Conservation (phyloP, 30 jellyfish, hydroid and myxozoan species). For the Cassiopea andromeda region DNA sequence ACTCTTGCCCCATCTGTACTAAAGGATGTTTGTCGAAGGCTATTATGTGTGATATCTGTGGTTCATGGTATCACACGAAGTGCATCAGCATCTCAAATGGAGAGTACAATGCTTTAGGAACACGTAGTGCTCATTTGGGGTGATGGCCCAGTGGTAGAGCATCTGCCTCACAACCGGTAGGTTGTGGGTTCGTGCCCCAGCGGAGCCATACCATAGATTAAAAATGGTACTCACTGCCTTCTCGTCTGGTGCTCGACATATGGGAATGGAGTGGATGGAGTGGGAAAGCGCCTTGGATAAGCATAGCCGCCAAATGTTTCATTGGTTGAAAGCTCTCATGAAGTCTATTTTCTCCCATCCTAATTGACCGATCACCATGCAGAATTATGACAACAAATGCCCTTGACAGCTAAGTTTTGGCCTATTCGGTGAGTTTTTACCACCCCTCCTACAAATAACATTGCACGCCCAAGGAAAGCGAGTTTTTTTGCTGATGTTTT, state of each 20-base stretch:
- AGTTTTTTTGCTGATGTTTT: slow-evolving; percentile 10
- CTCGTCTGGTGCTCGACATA: too few relatives aligned
- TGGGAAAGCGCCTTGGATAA: too few relatives aligned
- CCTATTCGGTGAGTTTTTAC: slow-evolving; percentile 7
- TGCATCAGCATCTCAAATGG: neutral
- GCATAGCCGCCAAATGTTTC: neutral
- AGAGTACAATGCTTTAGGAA: neutral
- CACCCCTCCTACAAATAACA: slow-evolving; percentile 2
- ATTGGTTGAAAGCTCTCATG: slow-evolving; percentile 23
- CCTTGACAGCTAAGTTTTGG: slow-evolving; percentile 10
- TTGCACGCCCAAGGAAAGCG: slow-evolving; percentile 17
- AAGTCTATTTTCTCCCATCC: slow-evolving; percentile 25
- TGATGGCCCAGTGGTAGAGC: neutral
- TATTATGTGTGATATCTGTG: neutral
- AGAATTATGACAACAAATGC: slow-evolving; percentile 2
- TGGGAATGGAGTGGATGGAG: too few relatives aligned
- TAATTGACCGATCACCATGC: slow-evolving; percentile 12
- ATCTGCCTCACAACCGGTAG: too few relatives aligned
- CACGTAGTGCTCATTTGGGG: too few relatives aligned
- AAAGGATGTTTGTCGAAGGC: neutral
- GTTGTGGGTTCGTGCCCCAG: too few relatives aligned
- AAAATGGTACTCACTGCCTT: too few relatives aligned
- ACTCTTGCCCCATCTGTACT: neutral
- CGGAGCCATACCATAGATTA: too few relatives aligned
- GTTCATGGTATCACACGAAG: neutral